Evolutionary conservation across 1,140 invertebrate genomes (phyloP).

Genomic region (Drosophila obscura): DNA sequence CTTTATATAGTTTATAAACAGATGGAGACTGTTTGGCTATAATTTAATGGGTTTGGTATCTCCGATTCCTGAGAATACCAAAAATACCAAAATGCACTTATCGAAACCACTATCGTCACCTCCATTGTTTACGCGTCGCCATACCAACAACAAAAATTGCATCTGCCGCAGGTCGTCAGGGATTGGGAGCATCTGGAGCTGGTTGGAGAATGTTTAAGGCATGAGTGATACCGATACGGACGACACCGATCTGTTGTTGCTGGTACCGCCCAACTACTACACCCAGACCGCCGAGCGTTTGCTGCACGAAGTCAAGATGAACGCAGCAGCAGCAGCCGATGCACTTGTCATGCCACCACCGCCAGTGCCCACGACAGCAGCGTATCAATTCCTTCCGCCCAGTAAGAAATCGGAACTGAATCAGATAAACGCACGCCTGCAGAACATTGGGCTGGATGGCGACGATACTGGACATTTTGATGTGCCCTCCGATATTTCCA

Average conservation of each 20-base stretch:
- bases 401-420: slow-evolving; percentile 73
- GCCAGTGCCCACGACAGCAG: slow-evolving; percentile 51
- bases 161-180: slow-evolving; percentile 25
- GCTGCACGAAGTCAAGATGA: slow-evolving; percentile 46
- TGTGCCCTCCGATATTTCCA: slow-evolving; percentile 70
- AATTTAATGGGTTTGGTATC: too few relatives aligned
- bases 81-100: neutral
- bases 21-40: too few relatives aligned
- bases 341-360: slow-evolving; percentile 64
- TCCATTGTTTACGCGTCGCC: slow-evolving; percentile 36
- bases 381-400: slow-evolving; percentile 70
- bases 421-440: slow-evolving; percentile 69
- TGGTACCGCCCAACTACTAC: slow-evolving; percentile 90
- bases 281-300: slow-evolving; percentile 71
- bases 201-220: slow-evolving; percentile 72
- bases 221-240: slow-evolving; percentile 91
- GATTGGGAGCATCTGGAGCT: neutral
- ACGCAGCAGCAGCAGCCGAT: slow-evolving; percentile 41
- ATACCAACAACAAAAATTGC: slow-evolving; percentile 43
- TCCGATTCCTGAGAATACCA: too few relatives aligned
- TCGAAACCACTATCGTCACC: neutral
- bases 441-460: slow-evolving; percentile 56
- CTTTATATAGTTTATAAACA: too few relatives aligned
- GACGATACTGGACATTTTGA: slow-evolving; percentile 42
- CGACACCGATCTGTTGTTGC: slow-evolving; percentile 91